These are phyloP conservation scores for Drosophila kurseongensis DNA, from an alignment of 1,140 invertebrate genomes.

Conservation along the genomic window DNA sequence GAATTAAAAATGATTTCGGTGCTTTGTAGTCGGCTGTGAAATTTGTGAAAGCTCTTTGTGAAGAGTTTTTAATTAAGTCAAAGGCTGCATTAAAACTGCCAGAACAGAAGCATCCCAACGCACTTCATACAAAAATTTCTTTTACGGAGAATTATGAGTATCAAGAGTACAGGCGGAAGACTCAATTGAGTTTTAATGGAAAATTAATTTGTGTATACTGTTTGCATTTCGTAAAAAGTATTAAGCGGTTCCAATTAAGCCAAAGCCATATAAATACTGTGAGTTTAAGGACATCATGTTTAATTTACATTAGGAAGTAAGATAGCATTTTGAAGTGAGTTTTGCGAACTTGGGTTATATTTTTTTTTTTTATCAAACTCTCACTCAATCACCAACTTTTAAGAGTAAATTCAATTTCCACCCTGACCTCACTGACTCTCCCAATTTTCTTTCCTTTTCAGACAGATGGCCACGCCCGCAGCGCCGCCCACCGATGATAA, in stretches of 20 bases:
- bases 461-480: conserved; percentile 45
- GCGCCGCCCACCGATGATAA: conserved; percentile 65
- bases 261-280: no score
- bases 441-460: conserved; percentile 17
- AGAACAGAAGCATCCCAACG: conserved; percentile 17
- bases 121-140: background rate
- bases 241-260: no score
- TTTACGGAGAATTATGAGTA: background rate
- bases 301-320: no score
- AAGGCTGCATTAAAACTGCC: conserved; percentile 46
- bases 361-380: background rate
- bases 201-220: no score
- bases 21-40: conserved; percentile 24
- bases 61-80: conserved; percentile 71
- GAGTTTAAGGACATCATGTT: no score
- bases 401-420: conserved; percentile 37
- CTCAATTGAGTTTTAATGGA: no score
- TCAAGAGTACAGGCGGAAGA: background rate
- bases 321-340: no score
- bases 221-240: no score
- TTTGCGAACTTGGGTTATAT: no score
- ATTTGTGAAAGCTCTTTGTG: conserved; percentile 29
- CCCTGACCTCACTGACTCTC: background rate
- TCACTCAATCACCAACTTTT: conserved; percentile 31
- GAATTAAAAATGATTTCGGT: conserved; percentile 65